Base-by-base conservation (phyloP, 2,797 vertebrate genomes). In the Anomalospiza imberbis region DNA sequence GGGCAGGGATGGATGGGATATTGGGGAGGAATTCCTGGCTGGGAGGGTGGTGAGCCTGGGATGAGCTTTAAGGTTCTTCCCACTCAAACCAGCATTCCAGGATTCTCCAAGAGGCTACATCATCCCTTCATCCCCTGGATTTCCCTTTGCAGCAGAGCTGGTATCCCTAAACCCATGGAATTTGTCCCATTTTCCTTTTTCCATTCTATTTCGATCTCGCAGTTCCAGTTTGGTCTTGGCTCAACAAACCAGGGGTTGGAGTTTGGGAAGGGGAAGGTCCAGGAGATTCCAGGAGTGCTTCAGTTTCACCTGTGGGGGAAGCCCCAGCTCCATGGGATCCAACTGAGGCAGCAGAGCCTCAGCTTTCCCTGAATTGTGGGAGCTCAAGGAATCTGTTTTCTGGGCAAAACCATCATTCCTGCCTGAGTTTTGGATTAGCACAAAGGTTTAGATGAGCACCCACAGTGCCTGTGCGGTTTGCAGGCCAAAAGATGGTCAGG, bases 391-490 rank as follows among this genome's bases (percentile, higher is more conserved):
- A n/a, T 29, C 24, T n/a, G 8, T 40, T 72, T 63, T 40, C 6
- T 24, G 42, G 80, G 40, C 2, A 54, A 61, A 70, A 5, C 0
- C 31, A 19, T 32, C 6, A 0, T 38, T 62, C 17, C 12, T 71
- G 6, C 4, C 10, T 2, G 10, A 12, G 32, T 38, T 38, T 28
- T 51, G 78, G 50, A 32, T 58, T 19, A 50, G 12, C 19, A 14
- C 31, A 13, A 4, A 3, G 1, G 2, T 80, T 55, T 8, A 8
- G 76, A 15, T 3, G 12, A 55, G 3, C 4, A 4, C 4, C 21
- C 44, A 0, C 10, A 6, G 26, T 2, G 29, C 26, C 32, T 8
- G 20, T 14, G 38, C 19, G 25, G 18, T 15, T 48, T 48, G n/a
- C 24, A 55, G 26, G 19, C 19, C 45, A 8, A 16, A 32, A 65